phyloP scores from a whole-genome alignment of 2,888 invertebrate species.

The Galeruca laticollis region DNA sequence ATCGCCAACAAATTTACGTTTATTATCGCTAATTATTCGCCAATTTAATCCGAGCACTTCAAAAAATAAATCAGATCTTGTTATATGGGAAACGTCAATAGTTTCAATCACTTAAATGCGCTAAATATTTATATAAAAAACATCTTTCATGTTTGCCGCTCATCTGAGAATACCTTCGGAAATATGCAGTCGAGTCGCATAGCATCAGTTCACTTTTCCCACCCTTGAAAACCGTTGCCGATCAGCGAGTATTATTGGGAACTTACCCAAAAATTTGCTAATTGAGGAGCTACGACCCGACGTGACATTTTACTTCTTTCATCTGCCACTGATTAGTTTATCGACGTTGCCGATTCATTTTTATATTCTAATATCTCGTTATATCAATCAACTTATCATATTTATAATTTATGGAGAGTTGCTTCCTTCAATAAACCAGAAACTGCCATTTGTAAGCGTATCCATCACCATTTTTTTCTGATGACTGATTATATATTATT shows the following conservation, averaged over 20 bases:
- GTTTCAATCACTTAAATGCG: conserved; percentile 55
- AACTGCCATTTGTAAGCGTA: too few relatives aligned
- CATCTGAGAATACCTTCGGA: conserved; percentile 41
- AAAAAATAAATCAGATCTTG: conserved; percentile 55
- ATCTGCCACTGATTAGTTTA: conserved; percentile 9
- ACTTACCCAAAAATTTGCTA: conserved; percentile 47
- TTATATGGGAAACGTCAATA: conserved; percentile 57
- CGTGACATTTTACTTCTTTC: background rate
- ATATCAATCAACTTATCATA: too few relatives aligned
- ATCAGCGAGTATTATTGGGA: conserved; percentile 46
- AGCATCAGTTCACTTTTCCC: conserved; percentile 50
- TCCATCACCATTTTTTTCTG: too few relatives aligned
- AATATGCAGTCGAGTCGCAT: conserved; percentile 50
- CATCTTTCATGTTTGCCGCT: conserved; percentile 53
- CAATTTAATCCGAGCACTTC: conserved; percentile 43
- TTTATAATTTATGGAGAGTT: too few relatives aligned
- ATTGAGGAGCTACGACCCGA: conserved; percentile 40
- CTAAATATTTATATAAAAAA: conserved; percentile 55
- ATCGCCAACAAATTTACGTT: conserved; percentile 50
- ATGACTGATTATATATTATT: too few relatives aligned
- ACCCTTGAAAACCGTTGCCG: conserved; percentile 48
- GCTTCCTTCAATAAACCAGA: too few relatives aligned
- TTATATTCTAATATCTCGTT: too few relatives aligned
- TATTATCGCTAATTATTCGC: conserved; percentile 51
- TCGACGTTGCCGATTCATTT: background rate